A percentile compares a stretch with the other conserved stretches of the same genome.
Conservation (phyloP, 2,888 invertebrate species). For the Ornithoptera alexandrae region DNA sequence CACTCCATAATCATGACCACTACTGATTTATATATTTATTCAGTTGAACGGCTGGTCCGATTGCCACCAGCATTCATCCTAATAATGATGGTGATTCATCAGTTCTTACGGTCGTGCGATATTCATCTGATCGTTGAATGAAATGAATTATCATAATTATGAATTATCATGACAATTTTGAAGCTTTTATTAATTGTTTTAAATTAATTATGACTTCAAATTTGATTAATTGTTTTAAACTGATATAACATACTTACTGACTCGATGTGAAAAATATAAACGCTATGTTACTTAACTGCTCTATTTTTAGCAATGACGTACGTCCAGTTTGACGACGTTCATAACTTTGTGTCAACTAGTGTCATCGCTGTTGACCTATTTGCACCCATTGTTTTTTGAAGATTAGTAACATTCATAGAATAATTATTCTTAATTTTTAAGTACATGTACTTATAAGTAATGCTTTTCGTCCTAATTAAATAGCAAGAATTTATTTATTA, state of each 20-base stretch:
- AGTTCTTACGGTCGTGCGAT: too few species aligned
- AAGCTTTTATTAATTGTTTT: too few species aligned
- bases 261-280: neutral
- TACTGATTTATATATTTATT: too few species aligned
- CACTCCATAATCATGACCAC: too few species aligned
- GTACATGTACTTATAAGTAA: neutral
- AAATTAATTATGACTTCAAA: too few species aligned
- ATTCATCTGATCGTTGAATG: too few species aligned
- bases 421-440: neutral
- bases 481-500: too few species aligned
- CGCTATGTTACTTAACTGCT: neutral
- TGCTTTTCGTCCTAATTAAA: neutral
- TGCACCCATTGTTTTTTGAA: slow-evolving; percentile 10
- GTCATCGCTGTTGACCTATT: slow-evolving; percentile 25
- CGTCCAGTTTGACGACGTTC: slow-evolving; percentile 15
- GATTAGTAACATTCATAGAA: neutral
- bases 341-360: slow-evolving; percentile 23
- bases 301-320: slow-evolving; percentile 26
- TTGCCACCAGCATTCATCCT: too few species aligned
- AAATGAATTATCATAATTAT: too few species aligned
- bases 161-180: too few species aligned
- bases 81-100: too few species aligned
- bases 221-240: neutral
- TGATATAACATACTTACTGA: neutral
- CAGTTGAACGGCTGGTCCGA: too few species aligned